Percentiles rank a stretch among this genome's conserved stretches.
Evolutionary conservation across 2,113 vertebrate genomes (phyloP).

Genomic region (Gnathonemus echidnorhynchus): DNA sequence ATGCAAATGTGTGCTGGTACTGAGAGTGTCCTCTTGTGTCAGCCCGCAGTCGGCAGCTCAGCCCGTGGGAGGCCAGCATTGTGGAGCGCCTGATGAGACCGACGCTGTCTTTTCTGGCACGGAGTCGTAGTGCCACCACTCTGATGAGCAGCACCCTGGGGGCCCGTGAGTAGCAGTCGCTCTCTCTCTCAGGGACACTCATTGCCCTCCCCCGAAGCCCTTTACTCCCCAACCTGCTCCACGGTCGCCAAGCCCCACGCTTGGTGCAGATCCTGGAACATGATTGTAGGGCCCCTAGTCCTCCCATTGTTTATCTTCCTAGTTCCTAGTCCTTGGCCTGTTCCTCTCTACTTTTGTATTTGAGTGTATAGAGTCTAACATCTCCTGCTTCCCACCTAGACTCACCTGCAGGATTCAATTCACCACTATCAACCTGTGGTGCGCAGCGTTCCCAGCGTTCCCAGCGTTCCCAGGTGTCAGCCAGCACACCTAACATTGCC

Average conservation of each 20-base stretch:
- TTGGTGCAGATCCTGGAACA: neutral
- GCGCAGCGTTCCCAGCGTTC: constrained; percentile 50
- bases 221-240: neutral
- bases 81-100: constrained; percentile 96
- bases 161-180: constrained; percentile 64
- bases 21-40: constrained; percentile 48
- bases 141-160: constrained; percentile 77
- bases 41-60: constrained; percentile 91
- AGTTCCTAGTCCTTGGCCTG: neutral
- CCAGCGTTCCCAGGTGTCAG: constrained; percentile 61
- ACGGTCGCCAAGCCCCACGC: neutral
- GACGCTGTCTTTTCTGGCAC: constrained; percentile 88
- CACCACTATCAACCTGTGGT: constrained; percentile 74
- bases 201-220: neutral
- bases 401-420: constrained; percentile 72
- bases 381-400: constrained; percentile 43
- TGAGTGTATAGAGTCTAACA: neutral
- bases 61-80: constrained; percentile 92
- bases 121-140: constrained; percentile 85
- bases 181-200: neutral
- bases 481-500: constrained; percentile 74
- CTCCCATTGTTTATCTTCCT: neutral
- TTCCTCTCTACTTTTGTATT: neutral
- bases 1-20: neutral
- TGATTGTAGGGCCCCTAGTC: neutral